Evolutionary conservation across 1,140 invertebrate species (phyloP).

Genomic region (Pogonognathellus flavescens): DNA sequence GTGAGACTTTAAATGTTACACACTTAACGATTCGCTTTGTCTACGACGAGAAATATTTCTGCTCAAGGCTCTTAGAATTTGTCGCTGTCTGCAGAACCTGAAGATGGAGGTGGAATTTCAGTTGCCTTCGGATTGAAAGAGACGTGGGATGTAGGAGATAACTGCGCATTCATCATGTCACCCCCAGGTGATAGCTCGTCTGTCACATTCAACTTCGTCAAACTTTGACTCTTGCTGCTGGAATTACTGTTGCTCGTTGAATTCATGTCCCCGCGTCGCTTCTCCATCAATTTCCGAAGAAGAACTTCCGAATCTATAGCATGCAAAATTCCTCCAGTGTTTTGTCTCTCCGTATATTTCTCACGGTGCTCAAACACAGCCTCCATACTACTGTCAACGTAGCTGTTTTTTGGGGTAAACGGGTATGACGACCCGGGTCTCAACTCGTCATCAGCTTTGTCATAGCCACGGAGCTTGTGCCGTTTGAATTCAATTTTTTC

Average conservation of each 20-base stretch:
- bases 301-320: conserved; percentile 66
- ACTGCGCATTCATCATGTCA: conserved; percentile 47
- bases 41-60: no score
- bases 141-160: conserved; percentile 23
- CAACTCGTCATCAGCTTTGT: conserved; percentile 63
- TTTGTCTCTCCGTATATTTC: conserved; percentile 20
- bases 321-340: conserved; percentile 56
- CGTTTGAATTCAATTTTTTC: conserved; percentile 69
- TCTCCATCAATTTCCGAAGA: conserved; percentile 62
- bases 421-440: conserved; percentile 67
- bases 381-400: conserved; percentile 68
- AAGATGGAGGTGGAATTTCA: conserved; percentile 37
- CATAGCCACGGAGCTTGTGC: conserved; percentile 68
- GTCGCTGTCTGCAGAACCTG: not conserved
- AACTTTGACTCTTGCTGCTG: conserved; percentile 64
- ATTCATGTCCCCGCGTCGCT: conserved; percentile 25
- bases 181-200: conserved; percentile 32
- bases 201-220: conserved; percentile 61
- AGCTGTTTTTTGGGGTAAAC: conserved; percentile 69
- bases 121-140: not conserved
- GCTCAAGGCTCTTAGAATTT: not conserved
- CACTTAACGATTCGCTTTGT: not conserved
- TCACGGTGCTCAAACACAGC: conserved; percentile 63
- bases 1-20: not conserved
- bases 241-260: conserved; percentile 50